Percentiles rank a stretch among this genome's conserved stretches.
phyloP scores from a whole-genome alignment of 1,140 invertebrate genomes.

The Drosophila nasuta region DNA sequence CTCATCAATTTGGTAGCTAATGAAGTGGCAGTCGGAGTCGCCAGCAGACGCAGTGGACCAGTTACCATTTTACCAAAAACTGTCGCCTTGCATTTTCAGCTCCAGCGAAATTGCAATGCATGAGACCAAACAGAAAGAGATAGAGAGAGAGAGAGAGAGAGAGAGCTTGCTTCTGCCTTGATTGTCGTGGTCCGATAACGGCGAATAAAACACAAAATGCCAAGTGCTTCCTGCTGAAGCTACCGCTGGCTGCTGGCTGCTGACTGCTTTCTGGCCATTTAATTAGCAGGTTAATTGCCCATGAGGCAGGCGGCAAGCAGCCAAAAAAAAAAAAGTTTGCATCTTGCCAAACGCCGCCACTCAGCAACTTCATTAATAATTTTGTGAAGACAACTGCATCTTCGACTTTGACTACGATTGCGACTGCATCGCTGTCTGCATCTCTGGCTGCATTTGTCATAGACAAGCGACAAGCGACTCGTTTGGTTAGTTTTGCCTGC shows the following conservation, averaged over 20 bases:
- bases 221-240: slow-evolving; percentile 70
- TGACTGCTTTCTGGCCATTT: slow-evolving; percentile 49
- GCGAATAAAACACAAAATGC: slow-evolving; percentile 64
- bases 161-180: slow-evolving; percentile 14
- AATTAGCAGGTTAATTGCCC: slow-evolving; percentile 80
- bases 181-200: slow-evolving; percentile 61
- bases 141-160: background rate
- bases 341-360: slow-evolving; percentile 30
- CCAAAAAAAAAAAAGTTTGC: slow-evolving; percentile 30
- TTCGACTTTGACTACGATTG: background rate
- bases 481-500: slow-evolving; percentile 29
- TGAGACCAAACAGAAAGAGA: slow-evolving; percentile 35
- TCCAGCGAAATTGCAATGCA: slow-evolving; percentile 62
- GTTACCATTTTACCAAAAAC: slow-evolving; percentile 2
- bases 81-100: slow-evolving; percentile 38
- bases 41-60: slow-evolving; percentile 25
- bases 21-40: slow-evolving; percentile 63
- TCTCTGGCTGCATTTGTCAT: slow-evolving; percentile 66
- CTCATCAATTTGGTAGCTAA: slow-evolving; percentile 80
- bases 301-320: slow-evolving; percentile 52
- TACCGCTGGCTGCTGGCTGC: slow-evolving; percentile 45
- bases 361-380: slow-evolving; percentile 80
- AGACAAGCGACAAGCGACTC: slow-evolving; percentile 39
- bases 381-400: slow-evolving; percentile 10
- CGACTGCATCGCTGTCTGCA: slow-evolving; percentile 40